Evolutionary conservation across 2,888 invertebrate species (phyloP).

Genomic region (Melanargia galathea): DNA sequence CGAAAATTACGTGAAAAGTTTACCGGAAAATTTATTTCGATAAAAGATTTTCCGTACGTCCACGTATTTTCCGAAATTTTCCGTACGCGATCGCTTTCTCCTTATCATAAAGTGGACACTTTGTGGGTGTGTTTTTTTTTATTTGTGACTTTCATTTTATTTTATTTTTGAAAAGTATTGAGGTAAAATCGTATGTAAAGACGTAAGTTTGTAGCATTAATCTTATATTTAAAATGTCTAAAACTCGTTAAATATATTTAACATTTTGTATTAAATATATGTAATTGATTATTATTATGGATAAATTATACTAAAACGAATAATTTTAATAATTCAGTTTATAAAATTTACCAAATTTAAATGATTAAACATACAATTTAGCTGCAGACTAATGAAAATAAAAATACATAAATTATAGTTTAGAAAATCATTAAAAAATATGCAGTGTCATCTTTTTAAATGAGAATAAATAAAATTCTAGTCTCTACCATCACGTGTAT

Average conservation of each 20-base stretch:
- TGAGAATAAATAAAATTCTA: background rate
- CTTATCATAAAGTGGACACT: conserved; percentile 3
- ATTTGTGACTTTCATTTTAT: background rate
- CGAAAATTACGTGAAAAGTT: conserved; percentile 24
- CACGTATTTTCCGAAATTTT: background rate
- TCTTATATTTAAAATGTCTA: too few relatives aligned
- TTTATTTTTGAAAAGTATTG: conserved; percentile 5
- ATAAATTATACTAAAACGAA: too few relatives aligned
- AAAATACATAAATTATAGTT: background rate
- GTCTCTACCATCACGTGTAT: background rate
- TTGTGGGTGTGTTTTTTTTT: conserved; percentile 27
- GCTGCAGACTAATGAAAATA: background rate
- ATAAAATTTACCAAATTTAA: too few relatives aligned
- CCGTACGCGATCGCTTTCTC: conserved; percentile 3
- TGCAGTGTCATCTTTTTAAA: background rate
- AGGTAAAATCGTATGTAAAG: conserved; percentile 15
- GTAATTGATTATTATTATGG: too few relatives aligned
- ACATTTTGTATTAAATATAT: too few relatives aligned
- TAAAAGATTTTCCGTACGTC: background rate
- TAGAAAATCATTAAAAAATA: background rate
- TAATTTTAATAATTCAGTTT: too few relatives aligned
- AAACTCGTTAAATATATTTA: too few relatives aligned
- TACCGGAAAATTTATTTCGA: conserved; percentile 16
- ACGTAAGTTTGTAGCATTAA: conserved; percentile 24
- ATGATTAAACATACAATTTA: too few relatives aligned